These are phyloP conservation scores for Macroramphosus scolopax DNA, from an alignment of 2,797 vertebrate genomes.

Conservation along the genomic window DNA sequence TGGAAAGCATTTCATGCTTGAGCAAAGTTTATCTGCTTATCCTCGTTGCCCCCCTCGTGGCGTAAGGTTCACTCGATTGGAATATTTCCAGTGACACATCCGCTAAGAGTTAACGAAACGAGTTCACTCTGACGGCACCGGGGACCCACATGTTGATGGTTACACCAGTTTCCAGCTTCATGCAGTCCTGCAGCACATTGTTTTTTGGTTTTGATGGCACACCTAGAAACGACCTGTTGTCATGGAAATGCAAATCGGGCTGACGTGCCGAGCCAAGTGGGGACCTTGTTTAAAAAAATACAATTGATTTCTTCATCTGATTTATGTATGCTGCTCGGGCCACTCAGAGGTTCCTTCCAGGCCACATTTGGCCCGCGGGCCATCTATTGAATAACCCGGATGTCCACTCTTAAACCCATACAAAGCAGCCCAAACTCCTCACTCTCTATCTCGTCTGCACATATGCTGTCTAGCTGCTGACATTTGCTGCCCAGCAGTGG, in stretches of 20 bases:
- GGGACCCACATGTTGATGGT: slow-evolving; percentile 11
- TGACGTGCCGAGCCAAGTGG: too few relatives aligned
- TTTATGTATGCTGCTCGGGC: too few relatives aligned
- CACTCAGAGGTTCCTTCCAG: too few relatives aligned
- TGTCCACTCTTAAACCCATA: neutral
- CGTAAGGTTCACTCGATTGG: slow-evolving; percentile 19
- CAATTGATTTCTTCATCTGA: too few relatives aligned
- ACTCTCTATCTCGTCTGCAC: slow-evolving; percentile 29
- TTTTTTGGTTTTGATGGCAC: too few relatives aligned
- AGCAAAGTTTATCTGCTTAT: slow-evolving; percentile 50
- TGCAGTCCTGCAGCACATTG: too few relatives aligned
- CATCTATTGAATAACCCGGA: too few relatives aligned
- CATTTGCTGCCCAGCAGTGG: slow-evolving; percentile 57
- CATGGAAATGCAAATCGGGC: too few relatives aligned
- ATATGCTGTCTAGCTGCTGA: slow-evolving; percentile 60
- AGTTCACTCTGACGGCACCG: slow-evolving; percentile 18
- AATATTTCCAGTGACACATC: slow-evolving; percentile 11
- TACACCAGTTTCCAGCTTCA: too few relatives aligned
- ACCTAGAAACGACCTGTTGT: too few relatives aligned
- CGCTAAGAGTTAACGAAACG: slow-evolving; percentile 12
- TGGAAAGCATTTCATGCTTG: slow-evolving; percentile 59
- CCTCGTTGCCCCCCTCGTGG: slow-evolving; percentile 31
- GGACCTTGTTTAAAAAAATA: too few relatives aligned
- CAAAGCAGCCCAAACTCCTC: slow-evolving; percentile 13
- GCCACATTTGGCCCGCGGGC: too few relatives aligned